Evolutionary conservation across 35 echinoderm and acorn worm species (phyloP), one percentile per base, ranked within the genome.

Genomic region (Heliocidaris erythrogramma): DNA sequence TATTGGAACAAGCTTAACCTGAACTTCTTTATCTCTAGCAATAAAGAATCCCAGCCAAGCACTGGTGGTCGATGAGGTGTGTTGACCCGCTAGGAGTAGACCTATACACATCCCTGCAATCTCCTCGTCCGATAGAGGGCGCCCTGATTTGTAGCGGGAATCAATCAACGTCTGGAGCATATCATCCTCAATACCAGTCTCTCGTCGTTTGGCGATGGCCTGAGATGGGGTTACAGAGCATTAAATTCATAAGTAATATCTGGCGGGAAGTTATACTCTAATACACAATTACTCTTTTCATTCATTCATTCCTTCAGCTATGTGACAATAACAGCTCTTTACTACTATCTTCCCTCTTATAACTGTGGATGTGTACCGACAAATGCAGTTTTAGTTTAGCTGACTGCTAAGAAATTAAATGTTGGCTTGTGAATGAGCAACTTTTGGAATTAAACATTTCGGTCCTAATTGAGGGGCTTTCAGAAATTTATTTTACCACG

Each of bases 41-140:
- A 97, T 47, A 60, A 95, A 97, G 93, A 97, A 95, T 50, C 95
- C 96, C 5, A 97, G 49, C 96, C 96, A 97, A 30, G 96, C 92
- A 84, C 96, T 95, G 48, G 96, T 97, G 4, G 96, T 95, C 2
- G 96, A 97, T 52, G 96, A 97, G 48, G 96, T 97, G 47, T 97
- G 96, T 32, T 97, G 96, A 13, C 96, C 96, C 24, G 95, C 96
- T 49, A 97, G 30, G 47, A 97, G 93, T 12, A 97, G 30, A 32
- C 96, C 96, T 78, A 97, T 97, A 30, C 95, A 95, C 96, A 97
- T 97, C 32, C 96, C 96, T 6, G 96, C 94, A 30, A 97, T 90
- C 89, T 95, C 96, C 21, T 97, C 95, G 94, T 97, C 96, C 18
- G 92, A 94, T 49, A 97, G 35, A 12, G 92, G 85, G 35, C 89